These are phyloP conservation scores for Pangasius krempfi DNA, from an alignment of 2,797 vertebrate species.

Conservation along the genomic window DNA sequence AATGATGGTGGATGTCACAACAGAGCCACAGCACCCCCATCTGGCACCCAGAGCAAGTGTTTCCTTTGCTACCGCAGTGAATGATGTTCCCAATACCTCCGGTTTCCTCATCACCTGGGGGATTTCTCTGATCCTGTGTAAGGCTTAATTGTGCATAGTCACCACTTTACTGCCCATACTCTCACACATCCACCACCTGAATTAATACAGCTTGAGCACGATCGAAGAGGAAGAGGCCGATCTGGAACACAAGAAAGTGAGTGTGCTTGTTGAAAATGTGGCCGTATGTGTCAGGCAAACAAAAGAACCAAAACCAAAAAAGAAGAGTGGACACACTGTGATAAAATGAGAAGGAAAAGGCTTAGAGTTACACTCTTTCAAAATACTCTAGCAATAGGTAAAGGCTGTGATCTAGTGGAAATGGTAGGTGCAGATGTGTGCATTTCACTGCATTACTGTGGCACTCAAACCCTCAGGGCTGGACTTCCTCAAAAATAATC, in stretches of 20 bases:
- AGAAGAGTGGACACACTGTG: slow-evolving; percentile 27
- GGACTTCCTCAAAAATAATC: slow-evolving; percentile 1
- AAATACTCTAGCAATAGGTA: not conserved
- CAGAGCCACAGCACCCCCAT: slow-evolving; percentile 79
- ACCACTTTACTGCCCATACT: not conserved
- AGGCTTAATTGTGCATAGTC: slow-evolving; percentile 49
- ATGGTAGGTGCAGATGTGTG: not conserved
- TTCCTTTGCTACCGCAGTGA: not conserved
- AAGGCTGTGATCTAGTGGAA: slow-evolving; percentile 14
- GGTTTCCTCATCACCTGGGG: slow-evolving; percentile 37
- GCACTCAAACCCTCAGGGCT: not conserved
- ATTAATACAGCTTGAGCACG: not conserved
- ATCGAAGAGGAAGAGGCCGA: not conserved
- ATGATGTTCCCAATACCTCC: slow-evolving; percentile 25
- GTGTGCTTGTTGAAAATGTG: not conserved
- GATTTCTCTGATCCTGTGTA: slow-evolving; percentile 51
- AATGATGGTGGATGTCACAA: slow-evolving; percentile 50
- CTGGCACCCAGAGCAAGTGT: slow-evolving; percentile 46
- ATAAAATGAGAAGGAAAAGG: not conserved
- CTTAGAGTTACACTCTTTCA: not conserved
- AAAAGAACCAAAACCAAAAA: slow-evolving; percentile 46
- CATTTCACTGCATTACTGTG: not conserved
- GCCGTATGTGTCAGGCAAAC: not conserved
- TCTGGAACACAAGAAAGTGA: not conserved
- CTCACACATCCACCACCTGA: not conserved